These are phyloP conservation scores for Pristionchus mayeri DNA, from an alignment of 2,888 invertebrate species.

Conservation along the genomic window DNA sequence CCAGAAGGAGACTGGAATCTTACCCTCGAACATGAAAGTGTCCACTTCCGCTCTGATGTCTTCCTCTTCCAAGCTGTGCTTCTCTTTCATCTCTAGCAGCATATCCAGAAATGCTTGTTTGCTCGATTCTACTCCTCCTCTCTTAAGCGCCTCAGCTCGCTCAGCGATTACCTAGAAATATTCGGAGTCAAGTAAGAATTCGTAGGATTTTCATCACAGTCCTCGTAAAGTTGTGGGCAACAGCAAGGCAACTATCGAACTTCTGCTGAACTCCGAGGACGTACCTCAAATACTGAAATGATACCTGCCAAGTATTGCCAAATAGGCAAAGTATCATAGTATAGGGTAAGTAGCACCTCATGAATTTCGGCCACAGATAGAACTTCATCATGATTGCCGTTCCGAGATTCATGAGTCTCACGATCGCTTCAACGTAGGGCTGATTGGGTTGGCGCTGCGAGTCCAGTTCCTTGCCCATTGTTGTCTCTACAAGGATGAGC, in stretches of 20 bases:
- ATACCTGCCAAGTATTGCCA: no score
- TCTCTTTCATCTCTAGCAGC: neutral
- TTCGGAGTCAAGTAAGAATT: neutral
- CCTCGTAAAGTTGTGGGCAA: conserved; percentile 27
- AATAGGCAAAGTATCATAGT: no score
- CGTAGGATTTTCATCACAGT: neutral
- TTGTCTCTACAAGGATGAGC: neutral
- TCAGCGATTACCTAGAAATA: conserved; percentile 2
- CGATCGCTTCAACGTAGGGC: conserved; percentile 33
- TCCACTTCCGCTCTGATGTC: conserved; percentile 22
- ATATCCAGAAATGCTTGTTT: conserved; percentile 31
- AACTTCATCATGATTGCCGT: conserved; percentile 23
- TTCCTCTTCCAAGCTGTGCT: neutral
- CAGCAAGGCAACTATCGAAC: conserved; percentile 3
- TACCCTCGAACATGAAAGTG: conserved; percentile 33
- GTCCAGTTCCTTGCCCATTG: conserved; percentile 45
- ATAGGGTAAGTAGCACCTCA: conserved; percentile 17
- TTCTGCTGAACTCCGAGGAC: conserved; percentile 26
- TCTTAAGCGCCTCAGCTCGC: neutral
- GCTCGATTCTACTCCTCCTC: neutral
- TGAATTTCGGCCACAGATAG: conserved; percentile 4
- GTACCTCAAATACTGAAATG: neutral
- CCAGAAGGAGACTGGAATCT: neutral
- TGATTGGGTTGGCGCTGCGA: conserved; percentile 27
- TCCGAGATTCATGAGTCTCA: conserved; percentile 32